Base-by-base conservation (phyloP, 2,888 invertebrate genomes). In the Amphimallon solstitiale region DNA sequence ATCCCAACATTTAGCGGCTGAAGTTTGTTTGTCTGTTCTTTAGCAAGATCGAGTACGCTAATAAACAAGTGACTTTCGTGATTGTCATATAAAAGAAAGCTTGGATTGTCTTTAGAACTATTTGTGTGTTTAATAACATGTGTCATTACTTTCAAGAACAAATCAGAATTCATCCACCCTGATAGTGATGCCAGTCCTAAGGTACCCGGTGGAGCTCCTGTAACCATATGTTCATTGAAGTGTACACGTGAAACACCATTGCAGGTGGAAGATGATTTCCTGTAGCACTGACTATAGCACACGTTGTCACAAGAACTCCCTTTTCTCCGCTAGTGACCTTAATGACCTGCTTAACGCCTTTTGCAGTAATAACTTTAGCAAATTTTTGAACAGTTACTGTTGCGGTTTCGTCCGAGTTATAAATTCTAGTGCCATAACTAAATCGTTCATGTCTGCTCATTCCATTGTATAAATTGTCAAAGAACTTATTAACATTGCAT, bases 91-190 rank as follows among this genome's bases (percentile, higher is more conserved):
- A 79, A 71, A 9, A 78, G 64, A 6, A 78, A 64, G 6, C 71
- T 72, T 38, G 76, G 77, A 64, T 78, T 75, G 51, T 74, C 75
- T 62, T 60, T 69, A 19, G 72, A 69, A 40, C 71, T 70, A 45
- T 68, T 66, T 19, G 73, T 71, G 49, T 73, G 69, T 43, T 49
- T 56, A 19, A 67, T 66, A 23, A 65, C 56, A 40, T 67, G 48
- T 34, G 54, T n/a, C 35, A 63, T 45, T 17, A 66, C 63, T 15
- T 46, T 21, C 12, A 66, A 52, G 21, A 66, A 67, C 19, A 77
- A 59, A 38, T 78, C 74, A 5, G 71, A 65, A 40, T 74, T 79
- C 76, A 80, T 79, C 80, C 79, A 81, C 17, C 81, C 81, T 48
- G 72, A 72, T 61, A 75, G 74, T 68, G 72, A 74, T 21, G 78